phyloP scores from a whole-genome alignment of 2,113 vertebrate genomes.

The Gobiocypris rarus region DNA sequence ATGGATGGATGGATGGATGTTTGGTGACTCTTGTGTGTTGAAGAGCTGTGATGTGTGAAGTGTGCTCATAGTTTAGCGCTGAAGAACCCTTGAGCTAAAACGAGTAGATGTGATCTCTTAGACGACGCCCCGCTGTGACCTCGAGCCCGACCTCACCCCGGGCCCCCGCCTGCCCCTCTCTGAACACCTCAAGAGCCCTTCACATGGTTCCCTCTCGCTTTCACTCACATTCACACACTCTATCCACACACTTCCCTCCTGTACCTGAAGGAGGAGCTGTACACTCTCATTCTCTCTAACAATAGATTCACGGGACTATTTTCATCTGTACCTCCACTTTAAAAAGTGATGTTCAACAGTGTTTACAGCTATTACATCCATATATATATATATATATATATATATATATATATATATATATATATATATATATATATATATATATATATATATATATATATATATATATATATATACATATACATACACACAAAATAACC shows the following conservation, averaged over 20 bases:
- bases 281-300: not conserved
- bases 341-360: not conserved
- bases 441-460: too few relatives aligned
- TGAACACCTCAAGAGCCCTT: conserved; percentile 11
- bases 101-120: conserved; percentile 36
- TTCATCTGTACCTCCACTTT: not conserved
- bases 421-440: too few relatives aligned
- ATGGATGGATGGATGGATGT: not conserved
- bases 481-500: too few relatives aligned
- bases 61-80: conserved; percentile 28
- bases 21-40: conserved; percentile 26
- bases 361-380: not conserved
- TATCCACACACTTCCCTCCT: not conserved
- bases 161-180: not conserved
- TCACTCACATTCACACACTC: not conserved
- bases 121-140: not conserved
- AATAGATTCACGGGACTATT: not conserved
- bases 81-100: conserved; percentile 31
- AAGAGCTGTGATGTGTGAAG: conserved; percentile 38
- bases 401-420: too few relatives aligned
- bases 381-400: too few relatives aligned
- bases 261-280: conserved; percentile 13
- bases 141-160: not conserved
- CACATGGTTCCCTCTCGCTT: not conserved
- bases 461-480: too few relatives aligned